phyloP scores from a whole-genome alignment of 2,113 vertebrate species.

The Galemys pyrenaicus region DNA sequence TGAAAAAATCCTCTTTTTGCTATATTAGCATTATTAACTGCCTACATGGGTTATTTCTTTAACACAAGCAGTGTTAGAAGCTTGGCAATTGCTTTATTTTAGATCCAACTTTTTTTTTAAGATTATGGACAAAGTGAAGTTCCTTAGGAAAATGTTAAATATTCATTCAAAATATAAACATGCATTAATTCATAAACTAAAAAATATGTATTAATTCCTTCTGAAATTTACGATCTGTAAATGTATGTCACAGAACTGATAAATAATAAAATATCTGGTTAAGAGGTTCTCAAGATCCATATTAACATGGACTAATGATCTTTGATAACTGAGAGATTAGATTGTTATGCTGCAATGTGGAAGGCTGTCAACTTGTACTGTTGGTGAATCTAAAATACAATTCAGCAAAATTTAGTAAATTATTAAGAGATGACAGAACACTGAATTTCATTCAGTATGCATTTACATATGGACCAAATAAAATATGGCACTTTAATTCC shows the following conservation, averaged over 20 bases:
- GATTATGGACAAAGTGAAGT: background rate
- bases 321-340: background rate
- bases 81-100: conserved; percentile 29
- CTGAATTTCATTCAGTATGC: background rate
- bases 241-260: background rate
- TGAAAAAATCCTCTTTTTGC: background rate
- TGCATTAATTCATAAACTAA: background rate
- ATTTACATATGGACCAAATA: too few relatives aligned
- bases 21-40: background rate
- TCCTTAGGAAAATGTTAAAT: background rate
- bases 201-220: background rate
- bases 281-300: conserved; percentile 17
- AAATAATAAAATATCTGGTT: conserved; percentile 39
- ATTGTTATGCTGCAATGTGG: conserved; percentile 17
- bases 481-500: background rate
- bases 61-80: background rate
- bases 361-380: background rate
- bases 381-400: conserved; percentile 44
- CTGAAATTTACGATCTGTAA: background rate
- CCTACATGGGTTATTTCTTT: background rate
- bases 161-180: conserved; percentile 30
- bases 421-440: background rate
- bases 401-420: background rate
- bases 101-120: background rate
- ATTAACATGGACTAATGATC: background rate